phyloP scores from a whole-genome alignment of 2,888 invertebrate species.

The Acleris emargana region DNA sequence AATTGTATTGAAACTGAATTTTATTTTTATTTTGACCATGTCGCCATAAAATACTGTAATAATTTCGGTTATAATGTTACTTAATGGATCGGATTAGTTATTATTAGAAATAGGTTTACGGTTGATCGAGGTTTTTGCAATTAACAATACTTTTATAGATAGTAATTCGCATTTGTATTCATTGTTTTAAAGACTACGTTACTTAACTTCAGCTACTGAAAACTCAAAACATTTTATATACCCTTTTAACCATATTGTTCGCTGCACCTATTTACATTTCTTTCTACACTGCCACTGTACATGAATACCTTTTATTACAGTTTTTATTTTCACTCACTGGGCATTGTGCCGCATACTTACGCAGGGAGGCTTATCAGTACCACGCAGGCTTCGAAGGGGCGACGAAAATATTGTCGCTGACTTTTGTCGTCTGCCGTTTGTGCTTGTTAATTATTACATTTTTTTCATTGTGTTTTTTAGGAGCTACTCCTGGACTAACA shows the following conservation, averaged over 20 bases:
- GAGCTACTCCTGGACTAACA: constrained; percentile 26
- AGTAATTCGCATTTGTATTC: no score
- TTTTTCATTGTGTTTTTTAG: constrained; percentile 31
- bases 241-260: background rate
- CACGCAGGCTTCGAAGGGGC: constrained; percentile 64
- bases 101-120: no score
- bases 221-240: background rate
- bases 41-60: no score
- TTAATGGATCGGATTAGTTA: no score
- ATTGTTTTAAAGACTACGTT: no score
- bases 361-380: constrained; percentile 62
- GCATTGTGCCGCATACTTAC: constrained; percentile 12
- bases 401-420: constrained; percentile 77
- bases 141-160: no score
- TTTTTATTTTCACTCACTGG: constrained; percentile 11
- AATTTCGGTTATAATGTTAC: no score
- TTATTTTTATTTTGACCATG: no score
- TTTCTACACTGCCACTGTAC: background rate
- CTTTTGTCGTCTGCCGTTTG: constrained; percentile 11
- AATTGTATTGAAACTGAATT: no score
- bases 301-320: constrained; percentile 14
- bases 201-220: no score
- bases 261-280: background rate
- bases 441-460: constrained; percentile 32
- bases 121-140: no score